Evolutionary conservation across 2,113 vertebrate genomes (phyloP), one percentile per base, ranked within the genome.

Genomic region (Atlantisia rogersi): DNA sequence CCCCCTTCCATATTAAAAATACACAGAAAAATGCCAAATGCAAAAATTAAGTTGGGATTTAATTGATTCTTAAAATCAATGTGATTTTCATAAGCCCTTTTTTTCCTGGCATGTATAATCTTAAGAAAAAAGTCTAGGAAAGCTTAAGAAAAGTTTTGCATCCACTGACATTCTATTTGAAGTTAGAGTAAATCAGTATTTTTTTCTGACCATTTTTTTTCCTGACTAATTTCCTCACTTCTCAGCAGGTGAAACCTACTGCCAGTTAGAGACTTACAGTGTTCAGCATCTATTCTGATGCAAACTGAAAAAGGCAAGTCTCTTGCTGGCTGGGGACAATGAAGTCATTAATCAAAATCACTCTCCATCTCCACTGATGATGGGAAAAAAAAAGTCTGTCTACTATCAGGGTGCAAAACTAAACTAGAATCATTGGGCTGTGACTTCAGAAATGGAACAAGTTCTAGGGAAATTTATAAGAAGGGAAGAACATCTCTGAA

Each of bases 311-410:
- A 95, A 95, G 39, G 77, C 56, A 94, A 82, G 94, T 79, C 62
- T 97, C 94, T 97, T 97, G 96, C 96, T 97, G 96, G 26, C 77
- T 94, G 91, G 63, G 86, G 95, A 95, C 95, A 96, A 97, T 96
- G 94, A 91, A 96, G 84, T 95, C 95, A 95, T 97, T 97, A 96
- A 92, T 95, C 95, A 95, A 97, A 97, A 97, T 96, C 93, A 92
- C 89, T 87, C 50, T 91, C 46, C 88, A 84, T 94, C 94, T 87
- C 48, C 50, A 85, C 70, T 89, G 86, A 95, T 95, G 93, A 91
- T 80, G 86, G 67, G 22, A 77, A 88, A 89, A 89, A 94, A 83
- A 52, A 78, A 52, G 12, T 68, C 93, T 75, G 26, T 17, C 93
- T 95, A 58, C 78, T 94, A 69, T 95, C 62, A 95, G 70, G 50